Percentiles rank a stretch among this genome's conserved stretches.
phyloP scores from a whole-genome alignment of 2,888 invertebrate genomes.

The Chironomus tentans region DNA sequence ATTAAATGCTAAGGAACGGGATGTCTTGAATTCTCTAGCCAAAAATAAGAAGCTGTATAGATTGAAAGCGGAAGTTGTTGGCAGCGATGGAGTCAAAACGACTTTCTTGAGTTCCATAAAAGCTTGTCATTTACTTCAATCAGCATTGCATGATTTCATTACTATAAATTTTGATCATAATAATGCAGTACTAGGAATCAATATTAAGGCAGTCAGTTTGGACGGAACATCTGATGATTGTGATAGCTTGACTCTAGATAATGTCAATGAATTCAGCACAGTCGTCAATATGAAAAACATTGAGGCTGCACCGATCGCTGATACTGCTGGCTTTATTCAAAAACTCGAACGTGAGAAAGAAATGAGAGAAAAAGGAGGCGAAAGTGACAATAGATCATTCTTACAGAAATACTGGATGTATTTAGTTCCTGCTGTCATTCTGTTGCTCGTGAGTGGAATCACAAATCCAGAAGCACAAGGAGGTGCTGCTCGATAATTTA shows the following conservation, averaged over 20 bases:
- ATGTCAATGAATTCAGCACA: constrained; percentile 55
- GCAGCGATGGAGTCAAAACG: constrained; percentile 55
- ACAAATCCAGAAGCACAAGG: constrained; percentile 60
- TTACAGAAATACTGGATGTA: constrained; percentile 96
- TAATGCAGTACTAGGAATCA: constrained; percentile 68
- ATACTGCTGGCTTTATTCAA: constrained; percentile 90
- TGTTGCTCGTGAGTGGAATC: constrained; percentile 82
- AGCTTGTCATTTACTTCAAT: constrained; percentile 68
- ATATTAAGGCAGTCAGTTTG: constrained; percentile 59
- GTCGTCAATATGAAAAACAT: constrained; percentile 70
- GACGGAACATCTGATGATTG: constrained; percentile 62
- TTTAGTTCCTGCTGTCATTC: constrained; percentile 85
- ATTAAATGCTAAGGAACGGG: constrained; percentile 48
- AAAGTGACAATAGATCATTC: constrained; percentile 89
- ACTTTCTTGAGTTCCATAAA: constrained; percentile 70
- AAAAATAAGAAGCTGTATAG: constrained; percentile 64
- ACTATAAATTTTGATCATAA: constrained; percentile 70
- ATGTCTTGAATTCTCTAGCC: constrained; percentile 49
- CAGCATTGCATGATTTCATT: constrained; percentile 66
- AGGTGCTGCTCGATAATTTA: background rate
- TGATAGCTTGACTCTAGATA: constrained; percentile 40
- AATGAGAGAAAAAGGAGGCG: constrained; percentile 79
- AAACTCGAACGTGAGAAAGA: constrained; percentile 94
- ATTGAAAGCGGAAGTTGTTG: constrained; percentile 56
- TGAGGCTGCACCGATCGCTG: constrained; percentile 78